Evolutionary conservation across 2,797 vertebrate species (phyloP), one percentile per base, ranked within the genome.

Genomic region (Sylvia borin): DNA sequence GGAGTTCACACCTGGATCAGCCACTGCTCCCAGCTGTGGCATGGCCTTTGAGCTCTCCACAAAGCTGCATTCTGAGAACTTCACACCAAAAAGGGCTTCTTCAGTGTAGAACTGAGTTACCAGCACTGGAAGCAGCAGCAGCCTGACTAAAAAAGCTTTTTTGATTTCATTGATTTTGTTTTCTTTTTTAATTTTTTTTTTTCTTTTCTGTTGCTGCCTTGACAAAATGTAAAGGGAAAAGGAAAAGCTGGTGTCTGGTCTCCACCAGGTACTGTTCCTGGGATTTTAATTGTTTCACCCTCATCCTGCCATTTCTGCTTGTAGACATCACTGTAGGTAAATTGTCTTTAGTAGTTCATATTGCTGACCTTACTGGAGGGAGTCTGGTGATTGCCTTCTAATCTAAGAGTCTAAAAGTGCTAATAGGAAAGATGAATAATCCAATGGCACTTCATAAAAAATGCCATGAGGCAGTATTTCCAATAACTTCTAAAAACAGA

Each of bases 401-500:
- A 80, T 88, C 78, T 67, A 36, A 36, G 36, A 90, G 64, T 34
- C 7, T 26, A 42, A 53, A 68, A 78, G 40, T 43, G 58, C 55
- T 84, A 88, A 68, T 72, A 92, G 88, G 48, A 58, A 47, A 78
- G 70, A 68, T 68, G 57, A 86, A 92, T 84, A 88, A 72, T 77
- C n/a, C 57, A 68, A 14, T n/a, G 45, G 62, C 40, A 40, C 55
- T 81, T 91, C 9, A 80, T 74, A 58, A 70, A 95, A 94, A 64
- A 24, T 25, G 27, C 72, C 57, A 5, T 87, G 85, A 96, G 54
- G 78, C 81, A 90, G n/a, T 77, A 72, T 88, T 95, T 90, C 88
- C 75, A 95, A 72, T 26, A 45, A 68, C 38, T 87, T 60, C 72
- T 88, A 22, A 67, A 80, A 94, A 20, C 61, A 70, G 36, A 26